A percentile compares a stretch with the other conserved stretches of the same genome.
Evolutionary conservation across 2,113 vertebrate species (phyloP).

Genomic region (Corynorhinus townsendii): DNA sequence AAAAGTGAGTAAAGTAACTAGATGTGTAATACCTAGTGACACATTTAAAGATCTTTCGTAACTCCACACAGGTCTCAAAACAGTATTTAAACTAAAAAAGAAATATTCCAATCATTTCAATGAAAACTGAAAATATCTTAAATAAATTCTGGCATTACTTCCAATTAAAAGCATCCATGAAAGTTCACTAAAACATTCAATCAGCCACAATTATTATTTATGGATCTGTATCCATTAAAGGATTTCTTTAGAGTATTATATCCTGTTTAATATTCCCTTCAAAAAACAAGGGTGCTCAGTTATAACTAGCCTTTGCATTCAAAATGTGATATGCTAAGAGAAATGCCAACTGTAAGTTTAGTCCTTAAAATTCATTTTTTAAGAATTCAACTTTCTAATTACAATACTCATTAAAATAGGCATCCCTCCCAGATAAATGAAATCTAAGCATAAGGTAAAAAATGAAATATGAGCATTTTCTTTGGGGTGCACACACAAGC

Average conservation of each 20-base stretch:
- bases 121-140: neutral
- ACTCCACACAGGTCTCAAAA: slow-evolving; percentile 5
- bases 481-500: neutral
- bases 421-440: neutral
- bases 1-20: neutral
- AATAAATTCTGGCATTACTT: neutral
- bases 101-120: neutral
- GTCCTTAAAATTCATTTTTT: neutral
- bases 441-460: neutral
- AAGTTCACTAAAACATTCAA: neutral
- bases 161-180: neutral
- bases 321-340: neutral
- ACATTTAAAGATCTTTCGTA: neutral
- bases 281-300: neutral
- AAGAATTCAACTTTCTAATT: neutral
- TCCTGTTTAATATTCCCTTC: neutral
- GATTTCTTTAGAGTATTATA: neutral
- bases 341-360: neutral
- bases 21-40: neutral
- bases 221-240: neutral
- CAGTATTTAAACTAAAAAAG: neutral
- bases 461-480: neutral
- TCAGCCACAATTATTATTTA: neutral
- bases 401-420: neutral
- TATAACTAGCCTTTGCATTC: slow-evolving; percentile 53